Evolutionary conservation across 2,888 invertebrate species (phyloP), one percentile per base, ranked within the genome.

Genomic region (Siphlonurus alternatus): DNA sequence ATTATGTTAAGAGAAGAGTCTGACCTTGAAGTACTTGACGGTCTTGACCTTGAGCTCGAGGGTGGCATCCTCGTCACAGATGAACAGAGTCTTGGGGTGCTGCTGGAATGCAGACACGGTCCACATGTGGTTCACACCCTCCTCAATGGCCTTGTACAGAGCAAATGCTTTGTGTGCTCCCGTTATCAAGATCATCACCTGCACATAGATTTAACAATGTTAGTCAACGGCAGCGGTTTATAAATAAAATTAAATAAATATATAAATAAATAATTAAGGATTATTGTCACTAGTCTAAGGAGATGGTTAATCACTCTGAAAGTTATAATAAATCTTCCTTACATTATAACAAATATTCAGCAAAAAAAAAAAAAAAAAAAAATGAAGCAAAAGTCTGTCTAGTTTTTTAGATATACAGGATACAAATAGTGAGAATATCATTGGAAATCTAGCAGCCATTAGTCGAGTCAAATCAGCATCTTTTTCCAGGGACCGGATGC

Each of bases 41-140:
- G 98, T 99, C 79, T 95, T 97, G 65, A 98, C 97, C 72, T 92
- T 85, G 70, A 99, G 82, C 78, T 99, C 98, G 69, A 93, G 79
- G 54, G 99, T 99, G 67, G 99, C 97, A 77, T 91, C 93, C 78
- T 99, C 98, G 76, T 99, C 98, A 76, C 95, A 96, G 67, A 99
- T 83, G 82, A 98, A 94, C 65, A 96, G 80, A 25, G 96, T 88
- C 72, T 87, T 85, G 61, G 89, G 86, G 78, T 99, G 98, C 76
- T 93, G 93, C 76, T 96, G 98, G 80, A 99, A 96, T 62, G 97
- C 97, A 59, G 95, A 96, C 56, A 98, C 97, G 0, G 99, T 99
- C 96, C 98, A 99, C 98, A 99, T 99, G 78, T 99, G 98, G 80
- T 93, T 97, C 15, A 99, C 87, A 64, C 98, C 98, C 76, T 97